phyloP scores from a whole-genome alignment of 2,888 invertebrate species.

The Sarcophaga variegata region DNA sequence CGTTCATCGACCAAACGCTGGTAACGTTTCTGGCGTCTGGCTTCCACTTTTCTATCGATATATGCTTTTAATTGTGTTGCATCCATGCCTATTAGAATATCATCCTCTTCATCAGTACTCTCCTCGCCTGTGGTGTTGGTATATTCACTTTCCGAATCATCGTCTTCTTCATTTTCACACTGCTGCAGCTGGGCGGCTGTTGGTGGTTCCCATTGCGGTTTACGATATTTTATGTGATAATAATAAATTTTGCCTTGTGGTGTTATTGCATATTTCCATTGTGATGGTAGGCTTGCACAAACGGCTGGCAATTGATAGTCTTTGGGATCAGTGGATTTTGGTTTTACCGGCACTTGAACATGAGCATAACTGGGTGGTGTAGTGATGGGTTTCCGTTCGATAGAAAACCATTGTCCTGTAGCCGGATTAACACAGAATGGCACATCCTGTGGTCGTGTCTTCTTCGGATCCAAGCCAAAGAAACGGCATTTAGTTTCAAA shows the following conservation, averaged over 20 bases:
- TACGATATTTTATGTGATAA: constrained; percentile 91
- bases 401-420: constrained; percentile 80
- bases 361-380: constrained; percentile 79
- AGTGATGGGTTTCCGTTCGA: constrained; percentile 75
- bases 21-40: constrained; percentile 83
- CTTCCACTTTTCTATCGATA: constrained; percentile 82
- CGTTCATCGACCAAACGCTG: constrained; percentile 84
- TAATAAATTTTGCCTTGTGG: constrained; percentile 93
- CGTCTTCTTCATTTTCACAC: constrained; percentile 60
- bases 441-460: constrained; percentile 75
- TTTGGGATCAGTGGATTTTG: constrained; percentile 75
- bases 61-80: constrained; percentile 75
- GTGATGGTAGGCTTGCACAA: constrained; percentile 86
- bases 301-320: constrained; percentile 82
- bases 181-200: constrained; percentile 77
- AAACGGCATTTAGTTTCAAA: constrained; percentile 80
- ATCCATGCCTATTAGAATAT: constrained; percentile 74
- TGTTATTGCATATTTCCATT: constrained; percentile 94
- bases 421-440: constrained; percentile 80
- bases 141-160: constrained; percentile 72
- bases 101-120: constrained; percentile 73
- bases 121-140: constrained; percentile 65
- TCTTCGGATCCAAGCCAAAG: constrained; percentile 79
- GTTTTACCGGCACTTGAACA: constrained; percentile 74
- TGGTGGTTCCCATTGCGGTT: constrained; percentile 91